Base-by-base conservation (phyloP, 2,113 vertebrate species). In the Galbula dea region DNA sequence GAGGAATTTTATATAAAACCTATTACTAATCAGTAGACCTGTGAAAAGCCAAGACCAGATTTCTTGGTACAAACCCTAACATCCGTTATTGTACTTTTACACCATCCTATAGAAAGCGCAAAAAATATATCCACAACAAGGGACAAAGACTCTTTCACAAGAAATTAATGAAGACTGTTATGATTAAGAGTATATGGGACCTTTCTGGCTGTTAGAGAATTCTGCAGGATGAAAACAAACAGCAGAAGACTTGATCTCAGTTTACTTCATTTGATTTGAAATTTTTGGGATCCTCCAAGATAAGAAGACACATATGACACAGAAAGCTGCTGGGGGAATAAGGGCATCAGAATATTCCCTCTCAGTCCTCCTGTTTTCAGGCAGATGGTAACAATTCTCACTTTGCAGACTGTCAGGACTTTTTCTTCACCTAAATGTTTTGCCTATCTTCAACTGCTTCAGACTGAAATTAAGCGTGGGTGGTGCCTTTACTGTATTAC, bases 401-500 rank as follows among this genome's bases (percentile, higher is more conserved):
- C 34, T 72, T 84, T 86, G 88, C 95, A 93, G 93, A 96, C 96
- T 96, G 73, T 92, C 86, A 89, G 88, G 57, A 86, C 67, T 74
- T 92, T 91, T 94, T 95, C 95, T 90, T 96, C 90, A 94, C 94
- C 88, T 93, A 93, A 96, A 97, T 92, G 95, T 94, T 94, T 97
- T 96, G 96, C 97, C 96, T 81, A 95, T 96, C 89, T 97, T 96
- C 89, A 97, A 96, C 95, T 97, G 97, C 97, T 98, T 97, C 94
- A 96, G 97, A 98, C 97, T 97, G 97, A 97, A 97, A 94, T 96
- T 96, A 97, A 96, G 96, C 86, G 97, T 98, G 98, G 97, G 97
- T 97, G 98, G 98, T 98, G 98, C 98, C 98, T 98, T 98, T 98
- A 96, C 90, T 96, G 98, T 98, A 97, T 98, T 95, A 96, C 94